A percentile compares a stretch with the other conserved stretches of the same genome.
Conservation (phyloP, 2,888 invertebrate genomes). For the Nemoura dubitans region DNA sequence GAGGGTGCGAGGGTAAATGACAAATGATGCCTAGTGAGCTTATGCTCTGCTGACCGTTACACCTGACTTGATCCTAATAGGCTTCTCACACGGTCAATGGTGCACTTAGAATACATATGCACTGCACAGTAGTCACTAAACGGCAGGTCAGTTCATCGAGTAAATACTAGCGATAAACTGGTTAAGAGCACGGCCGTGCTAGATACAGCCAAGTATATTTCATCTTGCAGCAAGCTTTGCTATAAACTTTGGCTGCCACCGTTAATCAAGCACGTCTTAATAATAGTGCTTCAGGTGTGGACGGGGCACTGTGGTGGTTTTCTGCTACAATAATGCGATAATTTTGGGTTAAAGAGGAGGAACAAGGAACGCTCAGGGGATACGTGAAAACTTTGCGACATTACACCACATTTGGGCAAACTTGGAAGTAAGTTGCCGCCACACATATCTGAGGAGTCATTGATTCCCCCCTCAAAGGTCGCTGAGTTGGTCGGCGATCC, state of each 20-base stretch:
- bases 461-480: constrained; percentile 18
- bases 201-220: constrained; percentile 28
- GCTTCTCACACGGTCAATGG: not conserved
- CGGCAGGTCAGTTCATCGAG: not conserved
- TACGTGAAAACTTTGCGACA: constrained; percentile 30
- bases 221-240: not conserved
- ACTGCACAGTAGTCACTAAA: not conserved
- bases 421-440: not conserved
- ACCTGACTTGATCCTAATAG: constrained; percentile 12
- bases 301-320: constrained; percentile 35
- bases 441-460: constrained; percentile 19
- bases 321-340: constrained; percentile 40
- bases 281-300: constrained; percentile 40
- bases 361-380: constrained; percentile 39
- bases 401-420: constrained; percentile 34
- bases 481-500: not conserved
- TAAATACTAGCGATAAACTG: constrained; percentile 10
- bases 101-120: not conserved
- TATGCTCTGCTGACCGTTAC: not conserved
- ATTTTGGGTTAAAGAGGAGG: constrained; percentile 41
- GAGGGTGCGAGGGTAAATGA: constrained; percentile 20
- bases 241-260: constrained; percentile 29
- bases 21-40: constrained; percentile 18
- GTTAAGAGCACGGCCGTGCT: constrained; percentile 1
- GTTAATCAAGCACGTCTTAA: constrained; percentile 38